These are phyloP conservation scores for Poicephalus meyeri DNA, from an alignment of 2,113 vertebrate species.

Conservation along the genomic window DNA sequence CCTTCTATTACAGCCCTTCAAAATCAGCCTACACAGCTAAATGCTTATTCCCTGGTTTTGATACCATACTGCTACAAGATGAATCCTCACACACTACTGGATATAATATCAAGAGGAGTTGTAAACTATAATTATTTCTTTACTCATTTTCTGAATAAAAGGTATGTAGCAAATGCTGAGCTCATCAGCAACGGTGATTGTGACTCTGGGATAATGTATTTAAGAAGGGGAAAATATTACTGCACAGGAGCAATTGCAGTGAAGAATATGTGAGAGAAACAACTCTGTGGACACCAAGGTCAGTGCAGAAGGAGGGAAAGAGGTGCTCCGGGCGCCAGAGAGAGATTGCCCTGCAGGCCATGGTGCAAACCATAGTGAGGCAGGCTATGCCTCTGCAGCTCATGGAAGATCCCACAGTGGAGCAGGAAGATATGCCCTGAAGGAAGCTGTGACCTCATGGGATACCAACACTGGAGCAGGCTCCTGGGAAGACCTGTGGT, in stretches of 20 bases:
- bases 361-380: background rate
- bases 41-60: background rate
- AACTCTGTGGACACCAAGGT: background rate
- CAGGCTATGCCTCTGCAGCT: background rate
- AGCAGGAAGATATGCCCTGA: background rate
- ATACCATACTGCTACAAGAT: background rate
- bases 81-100: background rate
- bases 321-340: background rate
- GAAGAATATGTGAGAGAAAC: background rate
- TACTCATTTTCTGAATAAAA: background rate
- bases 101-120: background rate
- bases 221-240: background rate
- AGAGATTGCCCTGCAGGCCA: background rate
- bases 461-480: background rate
- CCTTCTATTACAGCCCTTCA: background rate
- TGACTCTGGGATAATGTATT: background rate
- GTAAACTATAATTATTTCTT: background rate
- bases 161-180: background rate
- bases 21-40: background rate
- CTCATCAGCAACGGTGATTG: background rate
- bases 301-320: background rate
- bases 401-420: background rate
- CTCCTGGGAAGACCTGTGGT: background rate
- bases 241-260: background rate
- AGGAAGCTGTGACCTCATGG: background rate